These are phyloP conservation scores for Beris morrisii DNA, from an alignment of 2,888 invertebrate species.

Conservation along the genomic window DNA sequence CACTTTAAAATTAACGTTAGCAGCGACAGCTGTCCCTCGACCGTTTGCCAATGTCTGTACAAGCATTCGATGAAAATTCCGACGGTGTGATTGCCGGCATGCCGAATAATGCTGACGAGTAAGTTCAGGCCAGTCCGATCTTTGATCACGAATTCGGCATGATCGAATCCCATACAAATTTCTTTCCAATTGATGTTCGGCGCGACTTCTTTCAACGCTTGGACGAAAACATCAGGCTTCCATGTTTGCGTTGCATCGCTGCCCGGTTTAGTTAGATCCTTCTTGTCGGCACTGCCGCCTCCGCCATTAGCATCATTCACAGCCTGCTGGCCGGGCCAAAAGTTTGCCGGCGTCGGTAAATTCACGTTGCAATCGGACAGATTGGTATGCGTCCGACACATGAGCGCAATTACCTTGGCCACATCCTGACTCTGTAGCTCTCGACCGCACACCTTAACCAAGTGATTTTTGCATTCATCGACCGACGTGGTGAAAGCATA, in stretches of 20 bases:
- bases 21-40: constrained; percentile 90
- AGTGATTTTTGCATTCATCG: constrained; percentile 84
- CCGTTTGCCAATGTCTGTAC: constrained; percentile 90
- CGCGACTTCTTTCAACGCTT: constrained; percentile 86
- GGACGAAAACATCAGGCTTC: constrained; percentile 93
- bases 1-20: constrained; percentile 84
- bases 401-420: constrained; percentile 81
- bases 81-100: constrained; percentile 74
- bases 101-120: constrained; percentile 77
- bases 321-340: constrained; percentile 61
- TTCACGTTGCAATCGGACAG: constrained; percentile 71
- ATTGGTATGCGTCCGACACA: constrained; percentile 76
- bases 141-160: constrained; percentile 84
- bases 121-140: constrained; percentile 83
- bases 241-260: constrained; percentile 66
- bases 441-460: constrained; percentile 78
- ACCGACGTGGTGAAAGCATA: constrained; percentile 83
- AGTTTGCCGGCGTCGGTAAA: constrained; percentile 67
- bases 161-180: constrained; percentile 88
- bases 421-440: constrained; percentile 83
- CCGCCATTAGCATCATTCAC: constrained; percentile 24
- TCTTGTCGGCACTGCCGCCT: constrained; percentile 59
- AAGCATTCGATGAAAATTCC: constrained; percentile 87
- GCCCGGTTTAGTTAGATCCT: constrained; percentile 57
- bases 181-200: constrained; percentile 90